Conservation (phyloP, 2,797 vertebrate genomes). For the Amblyraja radiata region DNA sequence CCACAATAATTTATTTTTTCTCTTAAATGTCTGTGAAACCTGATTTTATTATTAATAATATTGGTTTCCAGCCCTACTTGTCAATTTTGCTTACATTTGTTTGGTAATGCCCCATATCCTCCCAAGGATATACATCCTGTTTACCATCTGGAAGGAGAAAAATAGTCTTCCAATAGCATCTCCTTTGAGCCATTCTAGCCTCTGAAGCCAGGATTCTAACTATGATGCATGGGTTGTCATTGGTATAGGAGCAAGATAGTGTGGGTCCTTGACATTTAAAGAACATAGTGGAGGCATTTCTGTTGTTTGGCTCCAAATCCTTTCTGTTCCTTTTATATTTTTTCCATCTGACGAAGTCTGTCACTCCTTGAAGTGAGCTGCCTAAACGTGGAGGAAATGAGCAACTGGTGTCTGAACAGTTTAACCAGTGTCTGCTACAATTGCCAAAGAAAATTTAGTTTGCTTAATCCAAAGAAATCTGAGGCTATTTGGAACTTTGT, state of each 20-base stretch:
- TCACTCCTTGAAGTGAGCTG: not conserved
- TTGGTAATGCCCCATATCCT: not conserved
- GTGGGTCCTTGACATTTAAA: not conserved
- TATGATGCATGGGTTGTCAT: not conserved
- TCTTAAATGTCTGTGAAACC: not conserved
- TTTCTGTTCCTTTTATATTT: not conserved
- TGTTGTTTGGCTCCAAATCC: not conserved
- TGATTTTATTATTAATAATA: not conserved
- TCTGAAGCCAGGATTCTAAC: not conserved
- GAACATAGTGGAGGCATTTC: no score
- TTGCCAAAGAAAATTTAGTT: not conserved
- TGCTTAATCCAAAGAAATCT: not conserved
- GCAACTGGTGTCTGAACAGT: not conserved
- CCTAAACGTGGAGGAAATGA: conserved; percentile 13
- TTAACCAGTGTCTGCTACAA: not conserved
- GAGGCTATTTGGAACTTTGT: not conserved
- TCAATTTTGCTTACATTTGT: not conserved
- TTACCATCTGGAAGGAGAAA: not conserved
- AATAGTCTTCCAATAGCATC: not conserved
- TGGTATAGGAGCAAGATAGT: not conserved
- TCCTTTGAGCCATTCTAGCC: no score
- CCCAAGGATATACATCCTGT: not conserved
- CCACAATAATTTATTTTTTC: not conserved
- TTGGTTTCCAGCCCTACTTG: not conserved
- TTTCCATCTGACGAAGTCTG: not conserved